phyloP scores from a whole-genome alignment of 2,888 invertebrate genomes.

The Scaptomyza parva region DNA sequence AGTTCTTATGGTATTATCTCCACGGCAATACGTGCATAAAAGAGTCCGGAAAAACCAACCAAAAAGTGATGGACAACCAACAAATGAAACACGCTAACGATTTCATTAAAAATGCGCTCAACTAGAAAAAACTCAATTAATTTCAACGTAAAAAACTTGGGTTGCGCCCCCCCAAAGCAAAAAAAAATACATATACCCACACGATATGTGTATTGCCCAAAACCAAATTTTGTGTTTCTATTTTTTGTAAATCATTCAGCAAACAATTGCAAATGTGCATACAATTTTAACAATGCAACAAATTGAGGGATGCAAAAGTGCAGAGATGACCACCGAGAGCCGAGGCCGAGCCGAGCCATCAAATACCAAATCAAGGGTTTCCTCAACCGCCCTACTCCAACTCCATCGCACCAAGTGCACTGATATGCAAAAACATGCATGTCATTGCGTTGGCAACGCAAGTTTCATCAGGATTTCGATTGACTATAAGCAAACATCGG shows the following conservation, averaged over 20 bases:
- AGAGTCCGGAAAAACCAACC: not conserved
- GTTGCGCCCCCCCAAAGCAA: conserved; percentile 32
- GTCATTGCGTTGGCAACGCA: conserved; percentile 75
- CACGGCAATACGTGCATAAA: conserved; percentile 60
- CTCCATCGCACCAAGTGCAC: conserved; percentile 53
- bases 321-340: conserved; percentile 29
- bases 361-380: conserved; percentile 55
- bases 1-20: conserved; percentile 68
- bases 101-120: conserved; percentile 82
- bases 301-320: conserved; percentile 73
- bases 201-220: conserved; percentile 59
- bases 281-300: conserved; percentile 78
- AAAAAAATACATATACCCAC: conserved; percentile 14
- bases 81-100: conserved; percentile 68
- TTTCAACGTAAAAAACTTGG: conserved; percentile 67
- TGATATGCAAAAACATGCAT: conserved; percentile 79
- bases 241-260: conserved; percentile 76
- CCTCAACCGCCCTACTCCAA: not conserved
- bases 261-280: conserved; percentile 81
- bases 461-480: conserved; percentile 23
- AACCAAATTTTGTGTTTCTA: conserved; percentile 70
- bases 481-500: conserved; percentile 7
- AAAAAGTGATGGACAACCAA: conserved; percentile 41
- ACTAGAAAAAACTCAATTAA: conserved; percentile 82
- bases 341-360: conserved; percentile 33